phyloP scores from a whole-genome alignment of 2,113 vertebrate genomes.

The Sprattus sprattus region DNA sequence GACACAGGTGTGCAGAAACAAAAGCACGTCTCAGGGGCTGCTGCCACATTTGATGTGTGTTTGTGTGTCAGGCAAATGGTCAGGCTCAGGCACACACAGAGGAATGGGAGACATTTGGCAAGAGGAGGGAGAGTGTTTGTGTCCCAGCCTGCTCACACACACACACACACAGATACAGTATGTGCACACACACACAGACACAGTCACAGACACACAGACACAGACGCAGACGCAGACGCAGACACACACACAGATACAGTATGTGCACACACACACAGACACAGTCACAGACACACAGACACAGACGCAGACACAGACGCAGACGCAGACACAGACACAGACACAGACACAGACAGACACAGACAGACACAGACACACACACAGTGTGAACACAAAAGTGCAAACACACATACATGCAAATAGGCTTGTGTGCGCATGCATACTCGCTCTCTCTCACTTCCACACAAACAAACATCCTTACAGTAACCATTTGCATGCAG shows the following conservation, averaged over 20 bases:
- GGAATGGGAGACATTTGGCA: constrained; percentile 72
- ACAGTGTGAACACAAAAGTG: too few species aligned
- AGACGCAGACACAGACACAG: too few species aligned
- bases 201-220: constrained; percentile 25
- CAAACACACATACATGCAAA: too few species aligned
- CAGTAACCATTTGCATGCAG: neutral
- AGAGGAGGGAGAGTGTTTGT: constrained; percentile 46
- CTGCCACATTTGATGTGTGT: constrained; percentile 28
- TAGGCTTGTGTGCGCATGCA: too few species aligned
- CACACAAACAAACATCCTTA: neutral
- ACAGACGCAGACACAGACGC: neutral
- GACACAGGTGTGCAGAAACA: neutral
- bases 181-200: neutral
- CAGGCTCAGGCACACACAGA: constrained; percentile 62
- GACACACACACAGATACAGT: neutral
- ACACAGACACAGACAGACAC: neutral
- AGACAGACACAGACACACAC: too few species aligned
- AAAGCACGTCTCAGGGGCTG: constrained; percentile 20
- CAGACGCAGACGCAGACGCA: constrained; percentile 15
- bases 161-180: neutral
- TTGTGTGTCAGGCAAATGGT: constrained; percentile 37
- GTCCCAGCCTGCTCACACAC: constrained; percentile 56
- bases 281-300: neutral
- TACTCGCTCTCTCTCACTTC: too few species aligned
- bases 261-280: too few species aligned